phyloP scores from a whole-genome alignment of 2,113 vertebrate genomes.

The Nyctibius bracteatus region DNA sequence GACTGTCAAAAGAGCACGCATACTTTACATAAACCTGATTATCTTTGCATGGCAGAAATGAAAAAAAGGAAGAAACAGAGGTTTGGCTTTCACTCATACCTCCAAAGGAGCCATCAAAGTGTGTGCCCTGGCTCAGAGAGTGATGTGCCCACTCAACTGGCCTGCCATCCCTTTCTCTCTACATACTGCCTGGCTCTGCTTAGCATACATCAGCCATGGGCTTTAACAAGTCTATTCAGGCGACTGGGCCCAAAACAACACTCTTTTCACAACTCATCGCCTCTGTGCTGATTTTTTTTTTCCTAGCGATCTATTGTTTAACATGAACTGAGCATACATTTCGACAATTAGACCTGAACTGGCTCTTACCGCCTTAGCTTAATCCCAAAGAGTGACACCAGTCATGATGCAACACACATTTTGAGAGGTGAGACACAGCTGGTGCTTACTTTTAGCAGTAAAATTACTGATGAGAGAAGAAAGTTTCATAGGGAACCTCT shows the following conservation, averaged over 20 bases:
- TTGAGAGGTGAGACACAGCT: constrained; percentile 7
- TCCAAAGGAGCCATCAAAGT: constrained; percentile 85
- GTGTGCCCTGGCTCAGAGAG: constrained; percentile 75
- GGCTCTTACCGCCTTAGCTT: constrained; percentile 69
- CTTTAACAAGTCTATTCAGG: constrained; percentile 96
- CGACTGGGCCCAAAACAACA: constrained; percentile 78
- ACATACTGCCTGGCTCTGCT: constrained; percentile 76
- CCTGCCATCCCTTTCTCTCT: constrained; percentile 78
- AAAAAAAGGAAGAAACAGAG: constrained; percentile 78
- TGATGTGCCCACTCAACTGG: constrained; percentile 79
- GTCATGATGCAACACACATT: constrained; percentile 56
- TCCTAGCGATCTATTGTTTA: constrained; percentile 77
- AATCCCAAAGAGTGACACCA: constrained; percentile 75
- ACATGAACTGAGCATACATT: constrained; percentile 77
- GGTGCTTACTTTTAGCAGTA: background rate
- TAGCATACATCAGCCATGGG: constrained; percentile 87
- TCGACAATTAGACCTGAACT: constrained; percentile 74
- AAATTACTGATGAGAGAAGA: background rate
- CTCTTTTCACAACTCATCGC: constrained; percentile 81
- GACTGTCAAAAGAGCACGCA: constrained; percentile 99
- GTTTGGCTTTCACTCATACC: constrained; percentile 83
- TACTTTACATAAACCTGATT: constrained; percentile 99
- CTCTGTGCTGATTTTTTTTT: constrained; percentile 74
- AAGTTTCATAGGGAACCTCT: background rate
- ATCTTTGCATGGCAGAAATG: constrained; percentile 99